phyloP scores from a whole-genome alignment of 2,888 invertebrate genomes.

The Spicauda simplicius region DNA sequence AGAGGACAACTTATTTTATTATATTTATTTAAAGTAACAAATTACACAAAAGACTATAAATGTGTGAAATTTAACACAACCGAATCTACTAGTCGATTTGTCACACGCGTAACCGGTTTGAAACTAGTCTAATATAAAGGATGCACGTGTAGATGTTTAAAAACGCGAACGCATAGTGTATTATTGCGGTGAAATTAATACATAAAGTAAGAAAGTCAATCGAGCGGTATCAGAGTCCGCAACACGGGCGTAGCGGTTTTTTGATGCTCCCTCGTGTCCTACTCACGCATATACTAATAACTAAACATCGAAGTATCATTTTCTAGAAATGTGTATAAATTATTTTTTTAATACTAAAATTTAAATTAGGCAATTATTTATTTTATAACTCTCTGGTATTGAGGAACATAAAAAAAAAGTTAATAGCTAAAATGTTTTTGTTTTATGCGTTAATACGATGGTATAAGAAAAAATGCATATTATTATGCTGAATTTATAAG shows the following conservation, averaged over 20 bases:
- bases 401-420: too few species aligned
- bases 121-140: slow-evolving; percentile 42
- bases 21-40: neutral
- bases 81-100: slow-evolving; percentile 5
- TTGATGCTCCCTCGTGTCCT: slow-evolving; percentile 21
- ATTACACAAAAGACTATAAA: slow-evolving; percentile 8
- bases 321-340: too few species aligned
- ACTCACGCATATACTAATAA: slow-evolving; percentile 10
- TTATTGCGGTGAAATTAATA: slow-evolving; percentile 30
- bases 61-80: slow-evolving; percentile 13
- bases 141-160: slow-evolving; percentile 36
- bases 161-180: slow-evolving; percentile 20
- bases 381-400: too few species aligned
- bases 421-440: too few species aligned
- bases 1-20: neutral
- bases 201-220: slow-evolving; percentile 34
- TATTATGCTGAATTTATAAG: too few species aligned
- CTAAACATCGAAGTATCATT: neutral
- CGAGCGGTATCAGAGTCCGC: slow-evolving; percentile 33
- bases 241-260: slow-evolving; percentile 31
- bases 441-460: too few species aligned
- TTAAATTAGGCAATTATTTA: too few species aligned
- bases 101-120: slow-evolving; percentile 37
- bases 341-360: too few species aligned
- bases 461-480: too few species aligned